Conservation (phyloP, 2,888 invertebrate genomes). For the Carterocephalus palaemon region DNA sequence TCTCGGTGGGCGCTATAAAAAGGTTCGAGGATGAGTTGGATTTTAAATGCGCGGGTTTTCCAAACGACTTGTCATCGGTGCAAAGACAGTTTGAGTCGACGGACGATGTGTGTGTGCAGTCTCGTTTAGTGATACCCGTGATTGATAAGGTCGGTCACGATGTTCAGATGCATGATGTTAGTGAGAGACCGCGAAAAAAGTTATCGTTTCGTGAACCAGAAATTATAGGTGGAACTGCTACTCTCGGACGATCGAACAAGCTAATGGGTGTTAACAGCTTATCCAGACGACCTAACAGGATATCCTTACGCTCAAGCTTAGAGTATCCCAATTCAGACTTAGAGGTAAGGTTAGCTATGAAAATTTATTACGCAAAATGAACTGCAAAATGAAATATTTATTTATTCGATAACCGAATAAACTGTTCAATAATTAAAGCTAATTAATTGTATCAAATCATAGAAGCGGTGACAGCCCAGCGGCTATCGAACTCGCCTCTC, state of each 20-base stretch:
- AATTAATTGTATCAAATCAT: too few relatives aligned
- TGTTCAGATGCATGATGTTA: constrained; percentile 47
- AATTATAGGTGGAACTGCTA: constrained; percentile 72
- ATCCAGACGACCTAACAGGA: constrained; percentile 52
- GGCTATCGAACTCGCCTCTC: too few relatives aligned
- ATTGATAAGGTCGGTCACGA: constrained; percentile 63
- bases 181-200: constrained; percentile 87
- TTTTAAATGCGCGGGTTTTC: constrained; percentile 44
- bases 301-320: constrained; percentile 64
- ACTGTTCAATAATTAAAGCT: too few relatives aligned
- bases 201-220: constrained; percentile 92
- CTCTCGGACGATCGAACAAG: constrained; percentile 62
- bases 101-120: constrained; percentile 65
- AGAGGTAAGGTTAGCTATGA: constrained; percentile 68
- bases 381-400: background rate
- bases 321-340: constrained; percentile 80
- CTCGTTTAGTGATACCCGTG: constrained; percentile 63
- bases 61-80: constrained; percentile 46
- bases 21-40: constrained; percentile 55
- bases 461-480: too few relatives aligned
- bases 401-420: background rate
- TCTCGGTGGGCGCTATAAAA: constrained; percentile 63
- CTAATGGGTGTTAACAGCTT: constrained; percentile 69
- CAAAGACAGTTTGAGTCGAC: constrained; percentile 55
- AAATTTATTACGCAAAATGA: background rate